phyloP scores from a whole-genome alignment of 2,888 invertebrate genomes.

The Colostygia pectinataria region DNA sequence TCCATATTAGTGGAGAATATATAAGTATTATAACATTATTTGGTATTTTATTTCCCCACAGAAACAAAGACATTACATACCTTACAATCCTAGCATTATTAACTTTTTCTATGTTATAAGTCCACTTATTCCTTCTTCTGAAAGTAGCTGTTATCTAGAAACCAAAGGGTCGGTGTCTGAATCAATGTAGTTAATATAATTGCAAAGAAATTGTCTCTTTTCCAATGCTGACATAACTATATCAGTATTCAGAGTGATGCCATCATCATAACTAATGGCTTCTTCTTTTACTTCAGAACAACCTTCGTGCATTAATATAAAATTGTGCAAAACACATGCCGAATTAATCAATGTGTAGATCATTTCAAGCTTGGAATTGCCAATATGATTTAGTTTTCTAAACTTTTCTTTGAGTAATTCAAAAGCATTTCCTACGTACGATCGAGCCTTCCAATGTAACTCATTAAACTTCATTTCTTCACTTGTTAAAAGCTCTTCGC shows the following conservation, averaged over 20 bases:
- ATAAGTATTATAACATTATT: conserved; percentile 64
- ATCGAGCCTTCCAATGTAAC: conserved; percentile 64
- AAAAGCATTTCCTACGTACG: conserved; percentile 70
- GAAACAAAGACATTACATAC: conserved; percentile 7
- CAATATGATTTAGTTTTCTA: conserved; percentile 64
- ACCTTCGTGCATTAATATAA: conserved; percentile 70
- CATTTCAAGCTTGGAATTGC: conserved; percentile 56
- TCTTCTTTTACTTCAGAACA: conserved; percentile 64
- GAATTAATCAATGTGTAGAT: conserved; percentile 59
- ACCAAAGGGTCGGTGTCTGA: conserved; percentile 31
- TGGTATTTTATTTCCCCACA: conserved; percentile 42
- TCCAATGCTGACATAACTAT: conserved; percentile 66
- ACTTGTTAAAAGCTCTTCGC: conserved; percentile 66
- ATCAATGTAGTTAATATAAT: conserved; percentile 71
- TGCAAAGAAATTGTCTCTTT: conserved; percentile 74
- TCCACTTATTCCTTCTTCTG: too few species aligned
- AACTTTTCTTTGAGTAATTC: conserved; percentile 67
- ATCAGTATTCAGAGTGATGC: conserved; percentile 61
- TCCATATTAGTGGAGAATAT: conserved; percentile 62
- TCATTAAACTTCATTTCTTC: conserved; percentile 79
- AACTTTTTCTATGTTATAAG: conserved; percentile 1
- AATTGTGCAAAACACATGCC: conserved; percentile 73
- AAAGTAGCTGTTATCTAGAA: conserved; percentile 12
- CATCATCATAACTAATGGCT: conserved; percentile 60
- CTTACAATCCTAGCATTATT: not conserved